Conservation (phyloP, 2,797 vertebrate genomes). For the Danionella dracula region DNA sequence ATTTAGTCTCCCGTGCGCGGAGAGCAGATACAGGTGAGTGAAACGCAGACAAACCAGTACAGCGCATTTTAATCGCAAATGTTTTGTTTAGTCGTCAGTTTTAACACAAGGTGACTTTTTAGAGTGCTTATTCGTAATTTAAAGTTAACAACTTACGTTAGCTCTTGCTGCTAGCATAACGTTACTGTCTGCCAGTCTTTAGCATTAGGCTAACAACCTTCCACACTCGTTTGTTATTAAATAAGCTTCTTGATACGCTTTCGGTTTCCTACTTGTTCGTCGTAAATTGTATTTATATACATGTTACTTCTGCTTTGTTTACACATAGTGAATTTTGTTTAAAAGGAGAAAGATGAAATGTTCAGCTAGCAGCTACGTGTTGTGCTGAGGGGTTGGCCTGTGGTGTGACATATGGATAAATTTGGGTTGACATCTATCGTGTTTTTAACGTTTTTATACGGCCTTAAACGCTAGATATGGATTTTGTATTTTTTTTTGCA, state of each 20-base stretch:
- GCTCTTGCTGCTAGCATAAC: slow-evolving; percentile 7
- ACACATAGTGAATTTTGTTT: background rate
- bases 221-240: background rate
- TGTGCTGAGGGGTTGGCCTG: slow-evolving; percentile 14
- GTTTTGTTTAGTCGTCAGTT: background rate
- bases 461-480: too few species aligned
- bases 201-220: slow-evolving; percentile 18
- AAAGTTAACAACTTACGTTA: slow-evolving; percentile 7
- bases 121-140: background rate
- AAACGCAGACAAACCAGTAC: background rate
- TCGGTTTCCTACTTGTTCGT: background rate
- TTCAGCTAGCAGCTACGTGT: slow-evolving; percentile 2
- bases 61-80: background rate
- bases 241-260: background rate
- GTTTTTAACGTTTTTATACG: background rate
- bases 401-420: background rate
- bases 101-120: background rate
- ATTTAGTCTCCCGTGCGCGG: slow-evolving; percentile 28
- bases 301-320: background rate
- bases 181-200: background rate
- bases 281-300: background rate
- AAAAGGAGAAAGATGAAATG: background rate
- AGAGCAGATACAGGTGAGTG: slow-evolving; percentile 36
- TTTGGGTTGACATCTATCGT: background rate
- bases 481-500: background rate